Evolutionary conservation across 2,797 vertebrate genomes (phyloP).

Genomic region (Esox lucius): DNA sequence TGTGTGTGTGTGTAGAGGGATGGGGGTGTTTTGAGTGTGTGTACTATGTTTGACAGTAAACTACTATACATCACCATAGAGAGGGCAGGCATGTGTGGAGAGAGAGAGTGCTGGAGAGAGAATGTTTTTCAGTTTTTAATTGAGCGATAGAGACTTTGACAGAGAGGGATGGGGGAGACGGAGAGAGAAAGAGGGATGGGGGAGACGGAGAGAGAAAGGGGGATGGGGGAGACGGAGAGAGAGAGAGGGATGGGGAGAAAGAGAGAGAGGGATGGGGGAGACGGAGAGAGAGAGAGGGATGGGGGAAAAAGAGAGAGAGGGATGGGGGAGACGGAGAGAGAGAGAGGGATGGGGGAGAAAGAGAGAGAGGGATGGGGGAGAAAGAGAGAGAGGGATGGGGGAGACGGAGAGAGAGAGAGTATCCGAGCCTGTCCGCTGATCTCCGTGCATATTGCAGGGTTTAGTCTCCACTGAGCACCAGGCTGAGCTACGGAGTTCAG

Average conservation of each 20-base stretch:
- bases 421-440: too few species aligned
- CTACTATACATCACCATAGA: too few species aligned
- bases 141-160: too few species aligned
- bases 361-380: background rate
- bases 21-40: background rate
- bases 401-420: background rate
- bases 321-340: conserved; percentile 6
- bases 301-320: conserved; percentile 10
- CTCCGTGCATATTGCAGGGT: too few species aligned
- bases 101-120: background rate
- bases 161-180: background rate
- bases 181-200: conserved; percentile 12
- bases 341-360: background rate
- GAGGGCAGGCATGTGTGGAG: background rate
- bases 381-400: background rate
- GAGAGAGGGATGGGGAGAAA: conserved; percentile 20
- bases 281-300: background rate
- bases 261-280: background rate
- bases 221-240: background rate
- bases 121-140: too few species aligned
- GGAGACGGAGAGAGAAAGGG: background rate
- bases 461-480: too few species aligned
- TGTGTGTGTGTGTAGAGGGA: background rate
- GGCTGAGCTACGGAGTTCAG: too few species aligned
- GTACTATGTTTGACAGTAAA: conserved; percentile 14